These are phyloP conservation scores for Iguana delicatissima DNA, from an alignment of 2,797 vertebrate genomes.

Conservation along the genomic window DNA sequence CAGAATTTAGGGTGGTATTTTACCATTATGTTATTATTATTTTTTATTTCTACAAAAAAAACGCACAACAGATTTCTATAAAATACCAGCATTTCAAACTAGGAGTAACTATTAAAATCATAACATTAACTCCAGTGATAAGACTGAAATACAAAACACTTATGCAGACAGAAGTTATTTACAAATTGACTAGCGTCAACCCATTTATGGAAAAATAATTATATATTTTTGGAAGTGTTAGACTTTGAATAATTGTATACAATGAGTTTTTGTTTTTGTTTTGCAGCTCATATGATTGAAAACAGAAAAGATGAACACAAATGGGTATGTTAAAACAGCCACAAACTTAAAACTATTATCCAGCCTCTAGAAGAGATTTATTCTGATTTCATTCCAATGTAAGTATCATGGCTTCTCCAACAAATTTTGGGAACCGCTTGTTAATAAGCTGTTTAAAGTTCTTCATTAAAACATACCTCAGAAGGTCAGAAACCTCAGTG, in stretches of 20 bases:
- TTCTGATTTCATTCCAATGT: not conserved
- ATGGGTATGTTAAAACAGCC: not conserved
- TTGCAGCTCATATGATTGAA: not conserved
- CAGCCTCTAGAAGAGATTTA: not conserved
- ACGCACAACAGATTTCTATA: not conserved
- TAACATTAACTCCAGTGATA: not conserved
- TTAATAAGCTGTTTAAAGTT: not conserved
- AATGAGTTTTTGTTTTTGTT: not conserved
- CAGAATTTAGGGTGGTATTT: constrained; percentile 97
- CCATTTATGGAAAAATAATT: not conserved
- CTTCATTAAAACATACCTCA: not conserved
- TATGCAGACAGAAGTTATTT: not conserved
- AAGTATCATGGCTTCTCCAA: not conserved
- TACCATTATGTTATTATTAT: constrained; percentile 85
- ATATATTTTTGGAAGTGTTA: not conserved
- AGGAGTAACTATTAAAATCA: not conserved
- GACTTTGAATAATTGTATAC: not conserved
- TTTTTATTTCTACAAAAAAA: constrained; percentile 87
- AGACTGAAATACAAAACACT: not conserved
- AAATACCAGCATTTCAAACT: not conserved
- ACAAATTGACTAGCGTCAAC: not conserved
- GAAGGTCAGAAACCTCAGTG: not conserved
- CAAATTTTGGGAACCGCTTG: not conserved
- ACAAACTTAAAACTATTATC: not conserved
- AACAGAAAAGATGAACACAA: not conserved